Percentiles rank a stretch among this genome's conserved stretches.
These are phyloP conservation scores for Crenichthys baileyi DNA, from an alignment of 2,797 vertebrate genomes.

Conservation along the genomic window DNA sequence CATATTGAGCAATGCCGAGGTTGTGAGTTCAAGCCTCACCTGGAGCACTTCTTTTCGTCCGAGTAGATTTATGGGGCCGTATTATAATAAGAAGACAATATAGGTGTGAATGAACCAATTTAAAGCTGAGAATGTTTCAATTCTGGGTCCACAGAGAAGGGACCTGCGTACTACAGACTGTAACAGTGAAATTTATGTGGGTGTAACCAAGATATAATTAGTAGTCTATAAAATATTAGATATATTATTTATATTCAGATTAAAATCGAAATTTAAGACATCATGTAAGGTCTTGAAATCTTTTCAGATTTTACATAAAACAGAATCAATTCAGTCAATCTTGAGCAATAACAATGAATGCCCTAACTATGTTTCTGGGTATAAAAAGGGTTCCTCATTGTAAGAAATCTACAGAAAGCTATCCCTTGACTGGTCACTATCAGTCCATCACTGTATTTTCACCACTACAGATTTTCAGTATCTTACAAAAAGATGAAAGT, in stretches of 20 bases:
- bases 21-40: conserved; percentile 88
- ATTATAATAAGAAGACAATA: neutral
- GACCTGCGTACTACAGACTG: neutral
- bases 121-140: neutral
- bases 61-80: neutral
- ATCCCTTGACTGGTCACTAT: neutral
- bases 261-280: neutral
- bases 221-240: neutral
- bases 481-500: neutral
- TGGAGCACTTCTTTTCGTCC: conserved; percentile 80
- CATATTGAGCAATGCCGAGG: conserved; percentile 6
- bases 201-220: neutral
- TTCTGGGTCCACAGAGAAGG: neutral
- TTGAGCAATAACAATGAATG: neutral
- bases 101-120: neutral
- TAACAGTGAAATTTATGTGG: neutral
- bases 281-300: neutral
- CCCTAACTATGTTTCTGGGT: neutral
- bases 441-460: neutral
- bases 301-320: neutral
- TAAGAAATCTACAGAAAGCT: neutral
- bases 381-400: neutral
- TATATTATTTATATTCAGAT: neutral
- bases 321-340: neutral
- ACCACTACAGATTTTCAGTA: neutral